phyloP scores from a whole-genome alignment of 2,113 vertebrate species.

The Cacatua alba region DNA sequence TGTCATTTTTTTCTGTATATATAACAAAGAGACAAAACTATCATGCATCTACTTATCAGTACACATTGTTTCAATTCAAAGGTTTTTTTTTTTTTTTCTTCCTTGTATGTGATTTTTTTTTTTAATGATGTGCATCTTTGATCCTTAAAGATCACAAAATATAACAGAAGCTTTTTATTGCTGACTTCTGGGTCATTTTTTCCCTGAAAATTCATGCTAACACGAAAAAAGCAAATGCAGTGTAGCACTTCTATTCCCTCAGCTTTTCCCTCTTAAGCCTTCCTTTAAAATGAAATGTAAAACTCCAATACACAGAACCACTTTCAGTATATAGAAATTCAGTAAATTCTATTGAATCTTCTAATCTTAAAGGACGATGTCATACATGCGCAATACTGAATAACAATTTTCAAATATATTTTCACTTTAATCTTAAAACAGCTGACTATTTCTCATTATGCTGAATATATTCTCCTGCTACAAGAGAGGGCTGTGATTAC shows the following conservation, averaged over 20 bases:
- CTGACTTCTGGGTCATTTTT: background rate
- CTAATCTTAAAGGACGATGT: background rate
- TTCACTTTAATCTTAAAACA: conserved; percentile 21
- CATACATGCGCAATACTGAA: background rate
- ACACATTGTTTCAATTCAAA: background rate
- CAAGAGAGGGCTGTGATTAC: background rate
- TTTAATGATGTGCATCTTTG: background rate
- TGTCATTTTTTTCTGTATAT: background rate
- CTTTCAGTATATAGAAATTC: background rate
- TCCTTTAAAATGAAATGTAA: background rate
- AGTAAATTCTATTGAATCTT: background rate
- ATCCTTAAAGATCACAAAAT: background rate
- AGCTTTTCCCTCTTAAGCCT: background rate
- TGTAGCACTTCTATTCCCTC: background rate
- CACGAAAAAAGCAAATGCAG: background rate
- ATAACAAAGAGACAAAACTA: background rate
- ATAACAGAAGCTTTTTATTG: background rate
- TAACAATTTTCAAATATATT: background rate
- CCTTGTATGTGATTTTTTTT: background rate
- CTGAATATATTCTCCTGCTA: background rate
- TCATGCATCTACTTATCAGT: background rate
- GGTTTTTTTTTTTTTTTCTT: background rate
- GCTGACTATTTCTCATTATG: background rate
- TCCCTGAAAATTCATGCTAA: background rate
- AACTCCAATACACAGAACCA: background rate